Conservation (phyloP, 2,797 vertebrate genomes). For the Hemibagrus guttatus region DNA sequence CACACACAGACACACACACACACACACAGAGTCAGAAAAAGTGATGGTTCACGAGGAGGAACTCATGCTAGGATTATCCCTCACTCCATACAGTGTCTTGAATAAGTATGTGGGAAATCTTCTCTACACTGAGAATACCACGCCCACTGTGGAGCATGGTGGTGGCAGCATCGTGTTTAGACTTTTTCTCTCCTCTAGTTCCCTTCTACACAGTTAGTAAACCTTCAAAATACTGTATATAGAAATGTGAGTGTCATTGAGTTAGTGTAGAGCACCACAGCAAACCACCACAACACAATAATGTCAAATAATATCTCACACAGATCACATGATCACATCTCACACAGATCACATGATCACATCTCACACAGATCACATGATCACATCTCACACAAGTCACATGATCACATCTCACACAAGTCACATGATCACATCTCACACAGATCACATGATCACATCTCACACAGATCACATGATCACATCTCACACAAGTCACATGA, state of each 20-base stretch:
- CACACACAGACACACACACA: conserved; percentile 21
- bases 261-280: neutral
- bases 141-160: neutral
- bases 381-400: no score
- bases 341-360: neutral
- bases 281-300: neutral
- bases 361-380: neutral
- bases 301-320: neutral
- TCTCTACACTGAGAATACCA: neutral
- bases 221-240: neutral
- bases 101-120: neutral
- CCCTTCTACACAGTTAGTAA: neutral
- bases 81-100: neutral
- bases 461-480: neutral
- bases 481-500: neutral
- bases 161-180: neutral
- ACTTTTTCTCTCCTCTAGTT: no score
- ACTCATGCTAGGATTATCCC: neutral
- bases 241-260: neutral
- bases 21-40: neutral
- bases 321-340: neutral
- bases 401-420: neutral
- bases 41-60: neutral
- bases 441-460: neutral
- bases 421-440: neutral